phyloP scores from a whole-genome alignment of 2,797 vertebrate genomes.

The Chelon auratus region DNA sequence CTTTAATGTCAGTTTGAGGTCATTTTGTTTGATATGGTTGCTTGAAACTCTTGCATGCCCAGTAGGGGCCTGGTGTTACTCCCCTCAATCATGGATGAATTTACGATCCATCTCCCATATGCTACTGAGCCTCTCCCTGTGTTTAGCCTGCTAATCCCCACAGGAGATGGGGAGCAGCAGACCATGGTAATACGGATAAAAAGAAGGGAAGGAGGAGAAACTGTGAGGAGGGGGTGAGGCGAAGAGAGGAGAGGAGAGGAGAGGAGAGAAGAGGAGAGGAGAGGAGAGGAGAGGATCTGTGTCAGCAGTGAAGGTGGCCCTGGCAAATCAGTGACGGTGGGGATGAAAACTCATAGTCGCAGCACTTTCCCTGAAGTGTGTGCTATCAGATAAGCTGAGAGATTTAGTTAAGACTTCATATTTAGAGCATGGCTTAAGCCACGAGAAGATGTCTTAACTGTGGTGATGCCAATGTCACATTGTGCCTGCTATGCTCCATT shows the following conservation, averaged over 20 bases:
- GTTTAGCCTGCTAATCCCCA: slow-evolving; percentile 83
- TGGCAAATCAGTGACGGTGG: slow-evolving; percentile 78
- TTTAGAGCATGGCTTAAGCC: slow-evolving; percentile 84
- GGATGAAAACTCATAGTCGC: slow-evolving; percentile 80
- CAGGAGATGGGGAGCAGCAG: slow-evolving; percentile 81
- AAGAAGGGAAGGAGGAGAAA: slow-evolving; percentile 51
- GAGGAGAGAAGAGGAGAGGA: slow-evolving; percentile 1
- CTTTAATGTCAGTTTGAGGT: slow-evolving; percentile 83
- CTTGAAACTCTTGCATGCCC: slow-evolving; percentile 67
- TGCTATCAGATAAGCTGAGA: slow-evolving; percentile 83
- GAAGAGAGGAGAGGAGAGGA: slow-evolving; percentile 8
- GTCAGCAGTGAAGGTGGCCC: slow-evolving; percentile 79
- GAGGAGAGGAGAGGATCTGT: slow-evolving; percentile 48
- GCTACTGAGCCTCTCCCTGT: slow-evolving; percentile 77
- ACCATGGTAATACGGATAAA: slow-evolving; percentile 80
- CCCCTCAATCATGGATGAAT: slow-evolving; percentile 80
- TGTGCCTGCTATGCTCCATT: slow-evolving; percentile 77
- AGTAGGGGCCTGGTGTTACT: slow-evolving; percentile 68
- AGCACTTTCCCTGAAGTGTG: slow-evolving; percentile 84
- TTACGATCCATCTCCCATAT: slow-evolving; percentile 77
- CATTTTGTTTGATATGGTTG: slow-evolving; percentile 69
- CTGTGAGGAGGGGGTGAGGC: slow-evolving; percentile 22
- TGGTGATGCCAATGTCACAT: slow-evolving; percentile 83
- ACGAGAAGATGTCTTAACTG: slow-evolving; percentile 80
- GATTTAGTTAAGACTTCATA: slow-evolving; percentile 86